Conservation (phyloP, 2,797 vertebrate species). For the Stomatorhinus walkeri region DNA sequence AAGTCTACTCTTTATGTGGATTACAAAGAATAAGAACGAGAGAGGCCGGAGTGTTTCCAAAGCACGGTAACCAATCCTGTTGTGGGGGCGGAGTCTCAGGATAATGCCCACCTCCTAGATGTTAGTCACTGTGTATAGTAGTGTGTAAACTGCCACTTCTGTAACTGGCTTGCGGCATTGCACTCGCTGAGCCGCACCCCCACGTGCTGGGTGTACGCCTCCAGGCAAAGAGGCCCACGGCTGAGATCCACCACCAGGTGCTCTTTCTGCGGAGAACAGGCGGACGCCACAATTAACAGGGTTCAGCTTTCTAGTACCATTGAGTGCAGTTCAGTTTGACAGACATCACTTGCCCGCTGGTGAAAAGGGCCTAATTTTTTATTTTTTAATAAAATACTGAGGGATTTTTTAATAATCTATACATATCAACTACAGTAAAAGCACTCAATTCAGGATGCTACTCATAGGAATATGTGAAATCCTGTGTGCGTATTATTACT, state of each 20-base stretch:
- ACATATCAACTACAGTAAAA: neutral
- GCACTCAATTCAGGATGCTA: neutral
- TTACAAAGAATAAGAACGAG: neutral
- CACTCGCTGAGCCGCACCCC: conserved; percentile 57
- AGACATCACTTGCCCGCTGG: neutral
- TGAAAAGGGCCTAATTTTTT: neutral
- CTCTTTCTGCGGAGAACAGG: conserved; percentile 56
- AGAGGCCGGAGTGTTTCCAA: neutral
- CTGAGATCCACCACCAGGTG: conserved; percentile 68
- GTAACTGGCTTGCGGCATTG: conserved; percentile 55
- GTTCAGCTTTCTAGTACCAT: neutral
- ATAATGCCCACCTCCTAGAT: neutral
- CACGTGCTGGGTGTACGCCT: conserved; percentile 50
- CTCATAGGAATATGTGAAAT: neutral
- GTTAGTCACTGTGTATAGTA: conserved; percentile 60
- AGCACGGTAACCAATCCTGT: neutral
- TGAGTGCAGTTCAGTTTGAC: neutral
- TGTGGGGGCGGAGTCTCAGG: too few species aligned
- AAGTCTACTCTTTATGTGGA: neutral
- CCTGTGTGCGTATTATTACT: too few species aligned
- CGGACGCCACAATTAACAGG: neutral
- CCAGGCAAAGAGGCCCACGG: conserved; percentile 64
- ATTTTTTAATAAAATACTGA: neutral
- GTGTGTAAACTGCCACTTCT: conserved; percentile 87
- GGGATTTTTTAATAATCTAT: neutral